These are phyloP conservation scores for Anguilla megastoma DNA, from an alignment of 2,797 vertebrate species.

Conservation along the genomic window DNA sequence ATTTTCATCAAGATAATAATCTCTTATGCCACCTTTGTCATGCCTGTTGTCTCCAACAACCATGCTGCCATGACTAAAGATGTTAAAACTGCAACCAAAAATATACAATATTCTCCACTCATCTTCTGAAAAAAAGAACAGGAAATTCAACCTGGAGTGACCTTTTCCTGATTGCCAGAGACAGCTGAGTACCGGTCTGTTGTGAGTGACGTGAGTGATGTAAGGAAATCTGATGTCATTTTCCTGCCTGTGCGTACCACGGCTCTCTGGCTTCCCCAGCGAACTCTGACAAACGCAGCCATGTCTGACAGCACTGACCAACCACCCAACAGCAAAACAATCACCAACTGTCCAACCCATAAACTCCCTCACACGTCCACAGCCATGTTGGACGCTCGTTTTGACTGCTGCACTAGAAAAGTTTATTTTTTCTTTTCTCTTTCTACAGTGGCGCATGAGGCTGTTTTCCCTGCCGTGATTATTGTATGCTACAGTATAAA, in stretches of 20 bases:
- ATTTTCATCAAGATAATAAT: constrained; percentile 13
- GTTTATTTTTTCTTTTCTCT: not conserved
- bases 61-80: not conserved
- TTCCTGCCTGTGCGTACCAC: constrained; percentile 20
- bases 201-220: not conserved
- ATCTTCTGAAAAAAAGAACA: not conserved
- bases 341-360: not conserved
- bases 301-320: constrained; percentile 29
- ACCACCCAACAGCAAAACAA: constrained; percentile 20
- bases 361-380: not conserved
- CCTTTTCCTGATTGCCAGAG: not conserved
- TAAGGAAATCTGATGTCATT: constrained; percentile 30
- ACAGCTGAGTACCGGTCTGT: not conserved
- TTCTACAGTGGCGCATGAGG: not conserved
- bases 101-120: not conserved
- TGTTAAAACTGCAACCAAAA: not conserved
- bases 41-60: constrained; percentile 7
- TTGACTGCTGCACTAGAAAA: not conserved
- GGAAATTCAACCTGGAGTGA: not conserved
- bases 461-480: not conserved
- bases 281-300: constrained; percentile 32
- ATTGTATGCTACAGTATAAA: not conserved
- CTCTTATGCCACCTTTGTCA: not conserved
- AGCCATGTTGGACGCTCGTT: not conserved
- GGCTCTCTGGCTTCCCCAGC: constrained; percentile 29